Evolutionary conservation across 2,113 vertebrate genomes (phyloP).

Genomic region (Cyphomyrus discorhynchus): DNA sequence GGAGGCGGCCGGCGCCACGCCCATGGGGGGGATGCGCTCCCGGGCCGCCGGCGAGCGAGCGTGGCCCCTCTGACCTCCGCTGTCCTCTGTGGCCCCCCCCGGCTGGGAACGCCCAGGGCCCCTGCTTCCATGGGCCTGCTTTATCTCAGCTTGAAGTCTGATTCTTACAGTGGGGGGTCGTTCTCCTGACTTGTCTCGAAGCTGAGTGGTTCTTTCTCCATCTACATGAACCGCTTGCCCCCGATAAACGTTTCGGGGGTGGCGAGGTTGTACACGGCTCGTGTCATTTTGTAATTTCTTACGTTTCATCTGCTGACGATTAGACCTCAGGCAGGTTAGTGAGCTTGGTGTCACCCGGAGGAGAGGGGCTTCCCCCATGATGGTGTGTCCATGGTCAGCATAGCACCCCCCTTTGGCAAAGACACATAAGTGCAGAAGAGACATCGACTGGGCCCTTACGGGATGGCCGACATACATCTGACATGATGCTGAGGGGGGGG

Average conservation of each 20-base stretch:
- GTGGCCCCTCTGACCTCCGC: neutral
- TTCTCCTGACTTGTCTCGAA: neutral
- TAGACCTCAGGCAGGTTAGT: neutral
- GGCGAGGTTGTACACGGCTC: neutral
- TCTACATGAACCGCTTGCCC: neutral
- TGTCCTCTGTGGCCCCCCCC: neutral
- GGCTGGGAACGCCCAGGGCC: neutral
- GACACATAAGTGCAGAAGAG: neutral
- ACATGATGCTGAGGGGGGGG: slow-evolving; percentile 25
- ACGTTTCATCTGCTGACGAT: neutral
- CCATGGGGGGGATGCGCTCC: slow-evolving; percentile 31
- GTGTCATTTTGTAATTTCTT: neutral
- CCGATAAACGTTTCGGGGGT: neutral
- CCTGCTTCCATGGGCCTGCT: neutral
- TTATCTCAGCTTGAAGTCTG: neutral
- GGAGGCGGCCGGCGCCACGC: slow-evolving; percentile 60
- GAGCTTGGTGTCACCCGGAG: neutral
- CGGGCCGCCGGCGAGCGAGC: neutral
- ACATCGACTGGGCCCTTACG: slow-evolving; percentile 15
- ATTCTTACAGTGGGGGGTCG: neutral
- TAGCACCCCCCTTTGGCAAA: no score
- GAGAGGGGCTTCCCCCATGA: neutral
- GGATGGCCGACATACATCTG: slow-evolving; percentile 23
- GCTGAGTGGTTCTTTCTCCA: neutral
- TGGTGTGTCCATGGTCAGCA: neutral